Base-by-base conservation (phyloP, 2,888 invertebrate species). In the Herminia tarsipennalis region DNA sequence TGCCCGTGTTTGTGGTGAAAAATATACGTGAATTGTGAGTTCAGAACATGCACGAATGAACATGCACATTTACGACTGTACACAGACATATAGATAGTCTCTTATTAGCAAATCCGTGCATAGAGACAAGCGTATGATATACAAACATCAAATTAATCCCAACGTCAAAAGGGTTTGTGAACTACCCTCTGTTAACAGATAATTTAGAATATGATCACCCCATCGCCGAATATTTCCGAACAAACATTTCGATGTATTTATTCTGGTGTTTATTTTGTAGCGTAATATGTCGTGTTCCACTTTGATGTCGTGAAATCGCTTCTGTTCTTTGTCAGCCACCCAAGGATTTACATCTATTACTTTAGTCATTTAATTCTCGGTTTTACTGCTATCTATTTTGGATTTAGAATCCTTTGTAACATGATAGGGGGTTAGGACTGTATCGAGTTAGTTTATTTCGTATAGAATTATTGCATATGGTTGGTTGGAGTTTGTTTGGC, bases 301-400 rank as follows among this genome's bases (percentile, higher is more conserved):
- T 91, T 91, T 91, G 91, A 91, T 90, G 91, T 91, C 88, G 85
- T 88, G 87, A 88, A 89, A 89, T 88, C 90, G 90, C 83, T 89
- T 88, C 90, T 89, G 89, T 86, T 87, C 87, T 86, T 86, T 85
- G 88, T 89, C 90, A 88, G 81, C 70, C 73, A 74, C 81, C 76
- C 83, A 88, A 87, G 82, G 88, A 86, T 85, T 86, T 86, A 89
- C 82, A 81, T 87, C 83, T 83, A 87, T 83, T 81, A 69, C 75
- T 71, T 73, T 72, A 66, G 77, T 76, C 81, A 77, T 83, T 86
- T 85, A 77, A 88, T 80, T 88, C 81, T 86, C 78, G 60, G 80
- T 88, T 89, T 88, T 90, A 89, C 67, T 76, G 74, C 82, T 66
- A 74, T 82, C 83, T 81, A 82, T 86, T 88, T 87, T 84, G 73